Conservation (phyloP, 1,140 invertebrate genomes). For the Leptinotarsa texana region DNA sequence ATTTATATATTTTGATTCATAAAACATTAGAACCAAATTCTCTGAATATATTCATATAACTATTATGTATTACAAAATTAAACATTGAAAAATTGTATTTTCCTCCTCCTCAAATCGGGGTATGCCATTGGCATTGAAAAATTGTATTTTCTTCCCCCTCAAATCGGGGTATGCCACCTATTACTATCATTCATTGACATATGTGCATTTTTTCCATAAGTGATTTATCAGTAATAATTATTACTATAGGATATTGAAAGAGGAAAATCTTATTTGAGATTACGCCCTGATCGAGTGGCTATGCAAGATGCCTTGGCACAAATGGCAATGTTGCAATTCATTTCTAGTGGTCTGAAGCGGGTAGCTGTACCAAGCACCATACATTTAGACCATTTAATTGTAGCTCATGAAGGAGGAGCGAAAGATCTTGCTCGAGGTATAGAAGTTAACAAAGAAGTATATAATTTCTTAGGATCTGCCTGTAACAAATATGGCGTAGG, state of each 20-base stretch:
- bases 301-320: slow-evolving; percentile 99
- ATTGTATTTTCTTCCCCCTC: too few relatives aligned
- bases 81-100: too few relatives aligned
- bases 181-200: too few relatives aligned
- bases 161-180: too few relatives aligned
- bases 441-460: slow-evolving; percentile 96
- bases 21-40: too few relatives aligned
- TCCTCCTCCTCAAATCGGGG: too few relatives aligned
- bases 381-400: slow-evolving; percentile 99
- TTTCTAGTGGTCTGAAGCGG: slow-evolving; percentile 90
- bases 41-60: too few relatives aligned
- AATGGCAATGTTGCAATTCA: slow-evolving; percentile 99
- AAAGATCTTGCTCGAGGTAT: slow-evolving; percentile 93
- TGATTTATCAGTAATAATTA: too few relatives aligned
- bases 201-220: too few relatives aligned
- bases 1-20: too few relatives aligned
- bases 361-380: slow-evolving; percentile 98
- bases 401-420: slow-evolving; percentile 89
- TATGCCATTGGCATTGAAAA: too few relatives aligned
- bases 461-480: slow-evolving; percentile 91
- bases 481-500: slow-evolving; percentile 98
- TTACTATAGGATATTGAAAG: slow-evolving; percentile 74
- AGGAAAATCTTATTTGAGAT: slow-evolving; percentile 88
- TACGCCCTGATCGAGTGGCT: slow-evolving; percentile 96
- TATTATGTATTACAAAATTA: too few relatives aligned